Evolutionary conservation across 2,113 vertebrate genomes (phyloP), one percentile per base, ranked within the genome.

Genomic region (Cyphomyrus plagiostoma): DNA sequence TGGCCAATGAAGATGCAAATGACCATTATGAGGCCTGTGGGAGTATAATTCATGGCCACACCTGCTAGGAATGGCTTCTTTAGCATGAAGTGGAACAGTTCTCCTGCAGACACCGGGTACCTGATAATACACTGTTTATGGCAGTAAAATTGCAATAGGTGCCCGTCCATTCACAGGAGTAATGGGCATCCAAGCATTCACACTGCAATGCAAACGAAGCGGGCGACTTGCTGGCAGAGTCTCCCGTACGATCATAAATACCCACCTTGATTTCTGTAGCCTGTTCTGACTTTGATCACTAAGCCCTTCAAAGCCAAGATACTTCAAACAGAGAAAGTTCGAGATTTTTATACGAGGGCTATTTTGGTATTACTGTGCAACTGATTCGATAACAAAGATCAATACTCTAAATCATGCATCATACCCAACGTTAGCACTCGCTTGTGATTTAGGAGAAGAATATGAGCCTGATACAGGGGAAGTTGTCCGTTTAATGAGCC

Each of bases 331-430:
- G 91, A 91, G 90, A 89, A 88, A 89, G 88, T 94, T 92, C n/a
- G 0, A 93, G 89, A 52, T 56, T 80, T 39, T 80, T 42, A 19
- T 80, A 80, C 35, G 42, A 30, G 70, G 35, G 70, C 90, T 91
- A 84, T 92, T 92, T 92, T 92, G 89, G 91, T 88, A 82, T 87
- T 89, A 88, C 89, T 89, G 90, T 92, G 89, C 91, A 91, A 94
- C 93, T 92, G 94, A 94, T 94, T 93, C 92, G 91, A 94, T 94
- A 94, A 93, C 30, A 92, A 90, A 90, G 92, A 94, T 95, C 95
- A 89, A 95, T 96, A 94, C 89, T 92, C 62, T 91, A 95, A 92
- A 95, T 94, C 92, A 94, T 95, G 91, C 53, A 95, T 92, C 86
- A 19, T 91, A 91, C 93, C 90, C 91, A 62, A 19, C 6, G 35